Conservation (phyloP, 2,888 invertebrate species). For the Hypselothyrea guttata region DNA sequence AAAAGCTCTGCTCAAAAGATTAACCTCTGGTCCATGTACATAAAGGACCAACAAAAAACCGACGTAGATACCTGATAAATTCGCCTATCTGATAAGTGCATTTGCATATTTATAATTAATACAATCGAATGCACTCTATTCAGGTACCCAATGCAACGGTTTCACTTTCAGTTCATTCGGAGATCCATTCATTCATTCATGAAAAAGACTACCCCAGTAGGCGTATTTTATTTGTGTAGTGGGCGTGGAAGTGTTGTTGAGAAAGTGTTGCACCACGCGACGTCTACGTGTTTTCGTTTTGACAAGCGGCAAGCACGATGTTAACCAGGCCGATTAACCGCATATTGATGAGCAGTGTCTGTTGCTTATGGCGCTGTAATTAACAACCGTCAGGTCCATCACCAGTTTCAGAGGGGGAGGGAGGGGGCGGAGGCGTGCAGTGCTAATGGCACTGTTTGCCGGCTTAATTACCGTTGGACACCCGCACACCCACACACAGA, state of each 20-base stretch:
- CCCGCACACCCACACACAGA: slow-evolving; percentile 32
- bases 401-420: slow-evolving; percentile 21
- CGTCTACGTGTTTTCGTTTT: slow-evolving; percentile 40
- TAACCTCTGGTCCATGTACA: too few species aligned
- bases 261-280: slow-evolving; percentile 50
- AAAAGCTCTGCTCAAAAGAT: too few species aligned
- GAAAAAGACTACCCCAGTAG: slow-evolving; percentile 7
- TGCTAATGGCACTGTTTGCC: slow-evolving; percentile 50
- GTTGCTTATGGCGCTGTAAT: slow-evolving; percentile 43
- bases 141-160: not conserved
- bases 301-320: slow-evolving; percentile 10
- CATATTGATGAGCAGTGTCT: slow-evolving; percentile 64
- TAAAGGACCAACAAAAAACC: too few species aligned
- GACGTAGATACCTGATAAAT: too few species aligned
- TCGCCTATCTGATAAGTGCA: not conserved
- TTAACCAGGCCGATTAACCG: slow-evolving; percentile 39
- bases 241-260: slow-evolving; percentile 41
- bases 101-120: too few species aligned
- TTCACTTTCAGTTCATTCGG: slow-evolving; percentile 38
- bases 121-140: too few species aligned
- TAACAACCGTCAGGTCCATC: slow-evolving; percentile 59
- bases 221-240: slow-evolving; percentile 19
- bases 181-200: slow-evolving; percentile 39
- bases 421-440: not conserved
- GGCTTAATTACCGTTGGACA: slow-evolving; percentile 49